phyloP scores from a whole-genome alignment of 2,113 vertebrate genomes.

The Malurus elegans region DNA sequence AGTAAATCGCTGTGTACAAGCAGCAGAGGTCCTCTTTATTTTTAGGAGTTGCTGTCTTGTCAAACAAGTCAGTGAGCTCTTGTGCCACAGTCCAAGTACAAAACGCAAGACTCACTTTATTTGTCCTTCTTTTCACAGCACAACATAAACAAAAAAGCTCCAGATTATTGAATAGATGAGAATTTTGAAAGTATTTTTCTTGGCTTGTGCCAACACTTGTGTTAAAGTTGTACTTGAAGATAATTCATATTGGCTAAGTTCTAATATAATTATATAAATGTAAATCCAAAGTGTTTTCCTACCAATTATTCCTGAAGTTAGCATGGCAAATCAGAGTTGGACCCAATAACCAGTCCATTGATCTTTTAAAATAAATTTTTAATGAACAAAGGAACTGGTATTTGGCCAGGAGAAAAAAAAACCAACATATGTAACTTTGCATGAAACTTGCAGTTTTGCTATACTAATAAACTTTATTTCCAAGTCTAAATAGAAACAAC shows the following conservation, averaged over 20 bases:
- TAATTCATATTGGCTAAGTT: not conserved
- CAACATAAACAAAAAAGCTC: not conserved
- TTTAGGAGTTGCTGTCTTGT: not conserved
- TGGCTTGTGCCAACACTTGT: not conserved
- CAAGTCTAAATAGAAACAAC: not conserved
- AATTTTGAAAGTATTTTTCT: not conserved
- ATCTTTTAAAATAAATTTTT: not conserved
- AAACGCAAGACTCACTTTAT: not conserved
- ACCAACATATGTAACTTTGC: not conserved
- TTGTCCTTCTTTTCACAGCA: not conserved
- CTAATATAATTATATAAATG: not conserved
- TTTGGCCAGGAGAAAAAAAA: not conserved
- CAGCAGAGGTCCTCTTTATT: not conserved
- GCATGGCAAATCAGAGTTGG: not conserved
- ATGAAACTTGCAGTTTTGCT: not conserved
- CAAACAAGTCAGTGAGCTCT: not conserved
- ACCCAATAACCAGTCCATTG: not conserved
- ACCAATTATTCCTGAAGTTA: not conserved
- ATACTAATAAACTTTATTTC: not conserved
- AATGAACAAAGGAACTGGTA: not conserved
- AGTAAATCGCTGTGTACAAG: not conserved
- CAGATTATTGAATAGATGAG: not conserved
- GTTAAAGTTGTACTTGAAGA: not conserved
- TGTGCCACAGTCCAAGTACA: not conserved
- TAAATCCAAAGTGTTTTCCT: not conserved